A percentile compares a stretch with the other conserved stretches of the same genome.
These are phyloP conservation scores for Tangachromis dhanisi DNA, from an alignment of 2,113 vertebrate genomes.

Conservation along the genomic window DNA sequence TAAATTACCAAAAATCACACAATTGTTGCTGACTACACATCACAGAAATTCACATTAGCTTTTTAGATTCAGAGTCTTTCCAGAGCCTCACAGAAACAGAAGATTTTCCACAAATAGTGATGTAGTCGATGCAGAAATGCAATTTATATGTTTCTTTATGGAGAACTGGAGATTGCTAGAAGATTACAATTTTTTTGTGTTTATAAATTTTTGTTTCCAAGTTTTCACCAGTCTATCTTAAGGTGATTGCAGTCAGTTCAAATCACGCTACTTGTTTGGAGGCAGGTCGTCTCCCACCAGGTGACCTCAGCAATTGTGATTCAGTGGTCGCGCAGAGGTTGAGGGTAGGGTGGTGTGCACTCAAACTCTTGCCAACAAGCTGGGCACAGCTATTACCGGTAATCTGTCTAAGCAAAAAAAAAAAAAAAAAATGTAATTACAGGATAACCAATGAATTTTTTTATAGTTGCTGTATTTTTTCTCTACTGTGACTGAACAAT, in stretches of 20 bases:
- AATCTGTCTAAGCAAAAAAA: not conserved
- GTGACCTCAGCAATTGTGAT: not conserved
- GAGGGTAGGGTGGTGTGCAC: not conserved
- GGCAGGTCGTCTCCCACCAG: not conserved
- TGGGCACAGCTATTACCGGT: not conserved
- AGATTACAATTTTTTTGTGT: not conserved
- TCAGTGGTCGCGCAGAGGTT: not conserved
- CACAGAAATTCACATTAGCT: not conserved
- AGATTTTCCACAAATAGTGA: rapidly evolving
- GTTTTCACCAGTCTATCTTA: not conserved
- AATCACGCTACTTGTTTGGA: not conserved
- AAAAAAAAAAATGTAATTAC: not conserved
- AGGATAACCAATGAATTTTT: not conserved
- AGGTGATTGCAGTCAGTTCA: not conserved
- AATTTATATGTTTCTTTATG: not conserved
- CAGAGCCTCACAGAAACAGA: not conserved
- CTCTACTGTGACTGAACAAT: not conserved
- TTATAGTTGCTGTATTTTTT: not conserved
- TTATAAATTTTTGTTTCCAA: not conserved
- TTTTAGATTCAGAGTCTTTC: not conserved
- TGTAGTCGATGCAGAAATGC: not conserved
- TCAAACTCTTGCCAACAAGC: not conserved
- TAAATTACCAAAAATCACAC: not conserved
- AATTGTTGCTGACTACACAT: not conserved
- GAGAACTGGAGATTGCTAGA: not conserved